phyloP scores from a whole-genome alignment of 2,888 invertebrate genomes.

The Buathra laborator region DNA sequence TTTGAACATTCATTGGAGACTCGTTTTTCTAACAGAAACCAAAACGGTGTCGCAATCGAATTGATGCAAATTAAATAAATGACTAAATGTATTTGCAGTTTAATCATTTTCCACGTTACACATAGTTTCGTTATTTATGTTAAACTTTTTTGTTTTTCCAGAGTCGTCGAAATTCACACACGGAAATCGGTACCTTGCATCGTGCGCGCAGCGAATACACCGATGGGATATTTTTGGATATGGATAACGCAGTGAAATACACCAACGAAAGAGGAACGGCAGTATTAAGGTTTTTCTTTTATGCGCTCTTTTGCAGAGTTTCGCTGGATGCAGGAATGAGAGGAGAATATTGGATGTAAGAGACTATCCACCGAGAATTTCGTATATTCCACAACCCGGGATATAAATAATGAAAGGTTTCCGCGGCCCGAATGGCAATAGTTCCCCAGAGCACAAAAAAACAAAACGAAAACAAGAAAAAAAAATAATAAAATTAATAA shows the following conservation, averaged over 20 bases:
- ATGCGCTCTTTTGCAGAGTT: constrained; percentile 22
- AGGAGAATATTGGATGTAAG: constrained; percentile 5
- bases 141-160: neutral
- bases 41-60: too few species aligned
- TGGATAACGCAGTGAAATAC: constrained; percentile 22
- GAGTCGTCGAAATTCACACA: neutral
- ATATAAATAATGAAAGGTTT: constrained; percentile 56
- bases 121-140: neutral
- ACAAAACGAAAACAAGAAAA: constrained; percentile 36
- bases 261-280: constrained; percentile 28
- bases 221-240: neutral
- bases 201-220: constrained; percentile 9
- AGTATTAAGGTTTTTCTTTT: neutral
- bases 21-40: too few species aligned
- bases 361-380: constrained; percentile 63
- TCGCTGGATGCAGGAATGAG: constrained; percentile 40
- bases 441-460: constrained; percentile 75
- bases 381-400: constrained; percentile 62
- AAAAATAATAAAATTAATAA: constrained; percentile 50
- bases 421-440: constrained; percentile 34
- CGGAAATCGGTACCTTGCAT: neutral
- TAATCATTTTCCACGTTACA: too few species aligned
- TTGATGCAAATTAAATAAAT: too few species aligned
- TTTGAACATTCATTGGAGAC: too few species aligned
- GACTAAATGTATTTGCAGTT: too few species aligned